These are phyloP conservation scores for Alitta virens DNA, from an alignment of 2,888 invertebrate species.

Conservation along the genomic window DNA sequence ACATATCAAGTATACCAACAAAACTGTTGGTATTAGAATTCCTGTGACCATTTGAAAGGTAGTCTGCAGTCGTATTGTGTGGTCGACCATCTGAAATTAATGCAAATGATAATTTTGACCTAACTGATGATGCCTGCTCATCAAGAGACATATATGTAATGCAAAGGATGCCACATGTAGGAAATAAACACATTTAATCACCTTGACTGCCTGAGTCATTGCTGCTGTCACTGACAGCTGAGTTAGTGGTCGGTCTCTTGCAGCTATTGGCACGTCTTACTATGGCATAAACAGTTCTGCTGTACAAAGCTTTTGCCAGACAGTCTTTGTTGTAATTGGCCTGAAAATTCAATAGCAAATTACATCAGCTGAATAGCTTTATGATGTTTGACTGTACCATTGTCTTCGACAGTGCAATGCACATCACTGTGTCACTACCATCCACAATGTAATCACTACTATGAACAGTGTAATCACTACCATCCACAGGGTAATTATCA, in stretches of 20 bases:
- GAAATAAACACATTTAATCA: no score
- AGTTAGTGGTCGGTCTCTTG: conserved; percentile 25
- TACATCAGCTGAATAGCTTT: no score
- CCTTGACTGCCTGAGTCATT: conserved; percentile 9
- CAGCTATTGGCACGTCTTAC: conserved; percentile 78
- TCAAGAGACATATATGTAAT: no score
- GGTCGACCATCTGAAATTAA: no score
- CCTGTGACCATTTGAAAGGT: neutral
- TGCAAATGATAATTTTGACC: no score
- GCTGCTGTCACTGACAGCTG: conserved; percentile 66
- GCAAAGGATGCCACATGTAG: no score
- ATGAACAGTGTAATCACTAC: no score
- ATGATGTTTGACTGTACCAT: neutral
- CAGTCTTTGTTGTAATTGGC: conserved; percentile 86
- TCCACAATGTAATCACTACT: no score
- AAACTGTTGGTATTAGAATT: conserved; percentile 61
- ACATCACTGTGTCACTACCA: neutral
- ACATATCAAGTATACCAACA: conserved; percentile 94
- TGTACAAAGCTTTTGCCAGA: conserved; percentile 87
- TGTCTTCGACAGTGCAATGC: neutral
- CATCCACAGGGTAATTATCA: no score
- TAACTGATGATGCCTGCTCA: no score
- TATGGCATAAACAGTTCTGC: conserved; percentile 90
- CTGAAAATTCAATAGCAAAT: conserved; percentile 47
- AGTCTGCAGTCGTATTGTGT: neutral